Conservation (phyloP, 2,888 invertebrate species). For the Plebejus argus region DNA sequence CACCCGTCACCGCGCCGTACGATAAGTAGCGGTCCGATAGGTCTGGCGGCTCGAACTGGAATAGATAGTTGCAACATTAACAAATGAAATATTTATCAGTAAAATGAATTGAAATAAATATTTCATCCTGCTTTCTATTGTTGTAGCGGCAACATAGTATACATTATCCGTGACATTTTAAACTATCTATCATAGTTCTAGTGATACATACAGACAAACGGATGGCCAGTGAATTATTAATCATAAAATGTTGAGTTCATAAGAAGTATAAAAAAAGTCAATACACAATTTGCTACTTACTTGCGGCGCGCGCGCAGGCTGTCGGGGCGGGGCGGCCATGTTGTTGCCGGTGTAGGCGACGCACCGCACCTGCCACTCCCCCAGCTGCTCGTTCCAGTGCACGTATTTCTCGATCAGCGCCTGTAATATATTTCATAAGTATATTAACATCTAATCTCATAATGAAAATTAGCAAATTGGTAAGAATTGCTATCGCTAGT, state of each 20-base stretch:
- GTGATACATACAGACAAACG: no score
- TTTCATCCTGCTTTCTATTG: no score
- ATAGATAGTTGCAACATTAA: no score
- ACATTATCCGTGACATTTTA: no score
- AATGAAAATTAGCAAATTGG: no score
- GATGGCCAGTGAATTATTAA: no score
- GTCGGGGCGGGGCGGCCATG: slow-evolving; percentile 79
- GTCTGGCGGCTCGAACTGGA: slow-evolving; percentile 67
- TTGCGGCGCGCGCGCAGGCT: slow-evolving; percentile 46
- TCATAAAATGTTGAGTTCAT: no score
- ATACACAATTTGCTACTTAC: slow-evolving; percentile 29
- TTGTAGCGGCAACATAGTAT: no score
- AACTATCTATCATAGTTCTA: no score
- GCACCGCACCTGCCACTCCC: slow-evolving; percentile 98
- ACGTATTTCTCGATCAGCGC: slow-evolving; percentile 94
- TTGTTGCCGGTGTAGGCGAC: slow-evolving; percentile 99
- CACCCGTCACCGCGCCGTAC: slow-evolving; percentile 52
- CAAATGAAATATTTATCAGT: no score
- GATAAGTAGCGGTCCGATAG: slow-evolving; percentile 66
- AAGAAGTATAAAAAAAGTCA: not conserved
- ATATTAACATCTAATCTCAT: not conserved
- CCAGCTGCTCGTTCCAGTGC: slow-evolving; percentile 98
- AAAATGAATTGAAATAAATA: no score
- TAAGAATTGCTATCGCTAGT: no score
- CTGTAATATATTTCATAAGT: slow-evolving; percentile 63